Conservation (phyloP, 2,113 vertebrate genomes). For the Neodontobutis hainanensis region DNA sequence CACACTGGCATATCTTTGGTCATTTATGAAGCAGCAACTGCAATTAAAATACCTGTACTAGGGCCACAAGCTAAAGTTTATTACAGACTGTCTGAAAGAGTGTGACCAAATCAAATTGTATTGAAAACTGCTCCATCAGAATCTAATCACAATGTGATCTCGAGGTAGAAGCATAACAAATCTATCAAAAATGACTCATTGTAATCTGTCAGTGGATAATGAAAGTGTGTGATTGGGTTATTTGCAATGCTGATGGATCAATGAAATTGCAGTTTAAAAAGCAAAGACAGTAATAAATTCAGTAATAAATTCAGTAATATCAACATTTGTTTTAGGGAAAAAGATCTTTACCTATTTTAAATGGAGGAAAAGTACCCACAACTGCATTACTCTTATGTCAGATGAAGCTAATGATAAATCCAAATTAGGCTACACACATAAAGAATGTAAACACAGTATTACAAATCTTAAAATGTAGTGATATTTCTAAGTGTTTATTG, state of each 20-base stretch:
- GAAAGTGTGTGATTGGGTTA: slow-evolving; percentile 5
- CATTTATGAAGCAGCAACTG: neutral
- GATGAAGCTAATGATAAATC: too few species aligned
- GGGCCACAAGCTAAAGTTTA: neutral
- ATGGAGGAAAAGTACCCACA: too few species aligned
- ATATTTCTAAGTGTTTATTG: too few species aligned
- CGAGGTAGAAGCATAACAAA: neutral
- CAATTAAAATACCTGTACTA: neutral
- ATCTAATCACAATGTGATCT: neutral
- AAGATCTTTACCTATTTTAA: too few species aligned
- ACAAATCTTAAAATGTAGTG: too few species aligned
- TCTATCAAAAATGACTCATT: neutral
- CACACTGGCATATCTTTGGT: neutral
- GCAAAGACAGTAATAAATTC: neutral
- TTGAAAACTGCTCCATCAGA: neutral
- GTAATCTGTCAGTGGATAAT: slow-evolving; percentile 6
- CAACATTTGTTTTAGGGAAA: too few species aligned
- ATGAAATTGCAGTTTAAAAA: slow-evolving; percentile 4
- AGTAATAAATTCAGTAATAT: too few species aligned
- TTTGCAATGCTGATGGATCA: neutral
- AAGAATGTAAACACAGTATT: too few species aligned
- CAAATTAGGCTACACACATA: too few species aligned
- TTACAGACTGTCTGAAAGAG: neutral
- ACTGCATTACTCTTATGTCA: too few species aligned
- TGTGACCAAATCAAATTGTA: slow-evolving; percentile 7